phyloP scores from a whole-genome alignment of 1,140 invertebrate genomes.

The Xylocopa sonorina region DNA sequence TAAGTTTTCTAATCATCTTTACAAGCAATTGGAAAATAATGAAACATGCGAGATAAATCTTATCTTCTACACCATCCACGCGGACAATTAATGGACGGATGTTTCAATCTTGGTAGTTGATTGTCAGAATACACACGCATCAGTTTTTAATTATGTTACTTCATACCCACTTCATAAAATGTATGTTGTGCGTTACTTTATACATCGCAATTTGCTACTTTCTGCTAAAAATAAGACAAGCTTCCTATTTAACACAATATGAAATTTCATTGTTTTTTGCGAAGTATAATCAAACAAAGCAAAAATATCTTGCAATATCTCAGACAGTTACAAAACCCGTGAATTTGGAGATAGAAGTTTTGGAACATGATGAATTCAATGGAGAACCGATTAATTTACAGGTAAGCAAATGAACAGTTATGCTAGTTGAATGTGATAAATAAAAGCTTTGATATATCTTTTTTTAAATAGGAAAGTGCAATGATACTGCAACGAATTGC shows the following conservation, averaged over 20 bases:
- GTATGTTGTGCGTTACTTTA: slow-evolving; percentile 35
- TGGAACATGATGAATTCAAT: slow-evolving; percentile 37
- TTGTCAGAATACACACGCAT: slow-evolving; percentile 5
- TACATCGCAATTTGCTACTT: slow-evolving; percentile 45
- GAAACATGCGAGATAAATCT: slow-evolving; percentile 47
- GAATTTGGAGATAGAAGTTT: slow-evolving; percentile 29
- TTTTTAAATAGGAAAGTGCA: slow-evolving; percentile 53
- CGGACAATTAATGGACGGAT: slow-evolving; percentile 26
- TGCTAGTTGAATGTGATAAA: neutral
- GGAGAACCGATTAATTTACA: slow-evolving; percentile 42
- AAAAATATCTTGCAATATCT: neutral
- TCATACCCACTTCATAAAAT: slow-evolving; percentile 56
- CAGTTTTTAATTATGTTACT: slow-evolving; percentile 55
- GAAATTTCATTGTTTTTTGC: neutral
- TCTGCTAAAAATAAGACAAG: slow-evolving; percentile 37
- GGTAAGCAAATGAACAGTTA: slow-evolving; percentile 36
- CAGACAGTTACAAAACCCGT: slow-evolving; percentile 25
- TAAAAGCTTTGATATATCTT: neutral
- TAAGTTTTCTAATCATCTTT: neutral
- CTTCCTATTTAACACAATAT: neutral
- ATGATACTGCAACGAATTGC: slow-evolving; percentile 58
- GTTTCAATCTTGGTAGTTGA: slow-evolving; percentile 24
- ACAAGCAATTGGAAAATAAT: slow-evolving; percentile 2
- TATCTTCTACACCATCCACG: slow-evolving; percentile 45
- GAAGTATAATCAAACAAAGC: slow-evolving; percentile 8